Percentiles rank a stretch among this genome's conserved stretches.
These are phyloP conservation scores for Liolophura sinensis DNA, from an alignment of 1,140 invertebrate genomes.

Conservation along the genomic window DNA sequence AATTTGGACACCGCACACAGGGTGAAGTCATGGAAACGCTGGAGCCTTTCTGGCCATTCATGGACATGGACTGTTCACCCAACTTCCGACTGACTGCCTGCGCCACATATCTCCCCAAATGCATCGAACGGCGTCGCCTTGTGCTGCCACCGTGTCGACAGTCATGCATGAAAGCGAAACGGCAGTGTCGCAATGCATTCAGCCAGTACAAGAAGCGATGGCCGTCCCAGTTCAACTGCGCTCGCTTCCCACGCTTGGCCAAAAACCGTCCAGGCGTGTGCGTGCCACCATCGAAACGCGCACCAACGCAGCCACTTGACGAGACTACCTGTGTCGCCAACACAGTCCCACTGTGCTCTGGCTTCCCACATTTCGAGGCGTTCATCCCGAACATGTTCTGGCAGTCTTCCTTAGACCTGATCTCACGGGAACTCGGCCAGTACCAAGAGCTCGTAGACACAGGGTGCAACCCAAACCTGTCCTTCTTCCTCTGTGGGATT, in stretches of 20 bases:
- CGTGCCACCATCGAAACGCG: neutral
- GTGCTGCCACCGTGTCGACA: constrained; percentile 25
- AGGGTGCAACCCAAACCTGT: constrained; percentile 19
- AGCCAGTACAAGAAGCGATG: constrained; percentile 11
- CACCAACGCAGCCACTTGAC: neutral
- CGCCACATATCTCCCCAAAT: constrained; percentile 33
- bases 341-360: constrained; percentile 17
- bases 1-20: constrained; percentile 31
- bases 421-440: constrained; percentile 22
- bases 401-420: constrained; percentile 19
- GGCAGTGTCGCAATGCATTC: constrained; percentile 19
- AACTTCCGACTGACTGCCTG: constrained; percentile 34
- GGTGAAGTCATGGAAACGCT: constrained; percentile 28
- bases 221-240: constrained; percentile 29
- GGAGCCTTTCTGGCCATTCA: constrained; percentile 31
- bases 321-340: constrained; percentile 23
- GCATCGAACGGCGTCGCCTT: constrained; percentile 6
- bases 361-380: constrained; percentile 19
- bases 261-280: constrained; percentile 18
- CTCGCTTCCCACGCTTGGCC: constrained; percentile 6
- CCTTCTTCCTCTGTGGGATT: constrained; percentile 31
- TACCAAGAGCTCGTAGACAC: constrained; percentile 17
- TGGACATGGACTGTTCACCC: constrained; percentile 34
- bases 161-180: constrained; percentile 28
- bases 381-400: constrained; percentile 33